These are phyloP conservation scores for Aratinga solstitialis DNA, from an alignment of 2,797 vertebrate genomes.

Conservation along the genomic window DNA sequence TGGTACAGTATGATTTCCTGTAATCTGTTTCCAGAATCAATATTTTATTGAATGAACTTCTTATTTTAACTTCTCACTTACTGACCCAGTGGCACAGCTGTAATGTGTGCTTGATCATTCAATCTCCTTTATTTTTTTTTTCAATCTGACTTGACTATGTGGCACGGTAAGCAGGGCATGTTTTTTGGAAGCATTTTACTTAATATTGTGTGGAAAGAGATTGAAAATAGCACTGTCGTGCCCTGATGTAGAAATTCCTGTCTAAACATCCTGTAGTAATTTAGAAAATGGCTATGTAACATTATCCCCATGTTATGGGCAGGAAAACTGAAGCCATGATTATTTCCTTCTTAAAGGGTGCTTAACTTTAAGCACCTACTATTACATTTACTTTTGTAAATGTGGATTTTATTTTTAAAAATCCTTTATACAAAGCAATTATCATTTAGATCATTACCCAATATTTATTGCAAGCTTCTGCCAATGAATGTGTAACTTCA, in stretches of 20 bases:
- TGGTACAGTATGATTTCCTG: conserved; percentile 52
- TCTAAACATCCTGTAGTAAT: conserved; percentile 44
- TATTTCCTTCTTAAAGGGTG: conserved; percentile 22
- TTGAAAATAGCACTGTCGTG: neutral
- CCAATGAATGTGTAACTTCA: neutral
- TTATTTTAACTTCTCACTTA: conserved; percentile 69
- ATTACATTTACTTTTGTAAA: conserved; percentile 5
- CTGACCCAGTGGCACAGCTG: conserved; percentile 49
- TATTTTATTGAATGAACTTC: conserved; percentile 67
- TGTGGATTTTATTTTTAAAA: neutral
- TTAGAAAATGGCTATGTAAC: conserved; percentile 27
- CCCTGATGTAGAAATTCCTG: neutral
- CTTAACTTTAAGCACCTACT: conserved; percentile 10
- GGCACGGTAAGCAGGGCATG: neutral
- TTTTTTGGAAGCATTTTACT: neutral
- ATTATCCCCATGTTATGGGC: neutral
- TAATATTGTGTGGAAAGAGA: neutral
- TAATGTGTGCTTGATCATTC: conserved; percentile 44
- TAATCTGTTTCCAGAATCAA: conserved; percentile 70
- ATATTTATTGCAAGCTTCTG: neutral
- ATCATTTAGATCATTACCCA: neutral
- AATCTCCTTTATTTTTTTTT: neutral
- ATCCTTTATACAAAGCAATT: neutral
- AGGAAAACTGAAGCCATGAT: conserved; percentile 1
- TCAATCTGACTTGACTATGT: neutral